Conservation (phyloP, 2,888 invertebrate species). For the Tigriopus californicus region DNA sequence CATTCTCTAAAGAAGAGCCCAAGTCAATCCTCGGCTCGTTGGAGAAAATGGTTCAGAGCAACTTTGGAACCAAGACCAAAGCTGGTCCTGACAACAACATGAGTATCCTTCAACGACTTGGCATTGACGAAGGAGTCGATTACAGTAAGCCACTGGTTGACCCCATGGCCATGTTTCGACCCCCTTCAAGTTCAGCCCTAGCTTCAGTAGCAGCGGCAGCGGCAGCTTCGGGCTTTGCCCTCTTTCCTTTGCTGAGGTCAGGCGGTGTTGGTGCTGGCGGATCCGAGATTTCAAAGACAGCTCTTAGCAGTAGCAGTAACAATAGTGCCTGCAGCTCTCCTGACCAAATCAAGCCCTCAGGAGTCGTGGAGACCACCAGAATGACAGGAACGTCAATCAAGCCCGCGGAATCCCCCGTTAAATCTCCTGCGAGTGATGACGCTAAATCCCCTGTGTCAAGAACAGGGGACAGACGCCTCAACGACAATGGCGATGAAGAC, state of each 20-base stretch:
- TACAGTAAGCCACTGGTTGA: slow-evolving; percentile 79
- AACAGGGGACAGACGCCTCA: no score
- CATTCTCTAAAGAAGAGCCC: neutral
- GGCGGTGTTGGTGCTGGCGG: slow-evolving; percentile 19
- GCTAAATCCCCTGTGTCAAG: neutral
- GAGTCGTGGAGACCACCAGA: no score
- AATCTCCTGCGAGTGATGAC: neutral
- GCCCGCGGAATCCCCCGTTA: neutral
- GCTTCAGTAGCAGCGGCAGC: slow-evolving; percentile 17
- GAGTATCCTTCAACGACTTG: slow-evolving; percentile 71
- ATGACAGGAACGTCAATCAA: neutral
- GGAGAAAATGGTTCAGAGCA: slow-evolving; percentile 88
- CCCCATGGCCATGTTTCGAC: slow-evolving; percentile 27
- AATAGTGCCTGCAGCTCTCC: neutral
- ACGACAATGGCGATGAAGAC: no score
- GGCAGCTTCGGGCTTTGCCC: slow-evolving; percentile 18
- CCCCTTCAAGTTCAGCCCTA: neutral
- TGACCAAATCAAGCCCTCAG: slow-evolving; percentile 1
- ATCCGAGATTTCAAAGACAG: slow-evolving; percentile 16
- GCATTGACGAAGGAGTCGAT: slow-evolving; percentile 81
- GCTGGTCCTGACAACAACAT: slow-evolving; percentile 30
- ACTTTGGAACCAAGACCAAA: slow-evolving; percentile 64
- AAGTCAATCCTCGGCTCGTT: slow-evolving; percentile 76
- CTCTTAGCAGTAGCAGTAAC: neutral
- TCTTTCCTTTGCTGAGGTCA: slow-evolving; percentile 19